phyloP scores from a whole-genome alignment of 1,140 invertebrate species.

The Pseudomyrmex concolor region DNA sequence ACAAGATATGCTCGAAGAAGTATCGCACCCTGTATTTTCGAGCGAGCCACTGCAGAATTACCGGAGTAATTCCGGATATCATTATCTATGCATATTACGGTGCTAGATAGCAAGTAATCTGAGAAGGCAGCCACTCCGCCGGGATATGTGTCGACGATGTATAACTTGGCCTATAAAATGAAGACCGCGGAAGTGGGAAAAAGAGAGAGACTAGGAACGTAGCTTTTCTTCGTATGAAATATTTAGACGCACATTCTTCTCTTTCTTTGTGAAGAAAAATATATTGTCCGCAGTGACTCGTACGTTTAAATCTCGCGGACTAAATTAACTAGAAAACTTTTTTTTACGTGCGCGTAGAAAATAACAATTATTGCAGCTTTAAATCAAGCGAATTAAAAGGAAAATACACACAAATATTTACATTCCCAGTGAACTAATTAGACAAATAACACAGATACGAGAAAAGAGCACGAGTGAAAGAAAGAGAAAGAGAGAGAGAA shows the following conservation, averaged over 20 bases:
- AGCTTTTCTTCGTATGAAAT: slow-evolving; percentile 19
- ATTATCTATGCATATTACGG: slow-evolving; percentile 53
- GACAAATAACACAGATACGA: no score
- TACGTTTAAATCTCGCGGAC: neutral
- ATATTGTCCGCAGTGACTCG: neutral
- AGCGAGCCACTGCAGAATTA: slow-evolving; percentile 23
- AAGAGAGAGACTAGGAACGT: neutral
- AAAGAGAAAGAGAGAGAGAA: no score
- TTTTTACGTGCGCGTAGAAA: no score
- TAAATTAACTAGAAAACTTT: no score
- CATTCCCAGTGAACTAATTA: neutral
- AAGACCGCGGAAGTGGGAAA: neutral
- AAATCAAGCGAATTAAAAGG: no score
- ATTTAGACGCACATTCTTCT: neutral
- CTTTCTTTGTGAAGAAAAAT: no score
- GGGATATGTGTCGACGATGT: slow-evolving; percentile 1
- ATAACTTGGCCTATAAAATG: slow-evolving; percentile 23
- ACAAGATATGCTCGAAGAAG: slow-evolving; percentile 38
- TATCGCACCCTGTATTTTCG: slow-evolving; percentile 44
- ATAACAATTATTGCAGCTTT: no score
- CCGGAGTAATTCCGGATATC: slow-evolving; percentile 48
- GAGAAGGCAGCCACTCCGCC: slow-evolving; percentile 7
- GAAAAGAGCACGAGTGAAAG: neutral
- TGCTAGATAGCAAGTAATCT: slow-evolving; percentile 36
- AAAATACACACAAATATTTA: no score